Evolutionary conservation across 30 jellyfish, hydroid and myxozoan genomes (phyloP), one percentile per base, ranked within the genome.

Genomic region (Catostylus mosaicus): DNA sequence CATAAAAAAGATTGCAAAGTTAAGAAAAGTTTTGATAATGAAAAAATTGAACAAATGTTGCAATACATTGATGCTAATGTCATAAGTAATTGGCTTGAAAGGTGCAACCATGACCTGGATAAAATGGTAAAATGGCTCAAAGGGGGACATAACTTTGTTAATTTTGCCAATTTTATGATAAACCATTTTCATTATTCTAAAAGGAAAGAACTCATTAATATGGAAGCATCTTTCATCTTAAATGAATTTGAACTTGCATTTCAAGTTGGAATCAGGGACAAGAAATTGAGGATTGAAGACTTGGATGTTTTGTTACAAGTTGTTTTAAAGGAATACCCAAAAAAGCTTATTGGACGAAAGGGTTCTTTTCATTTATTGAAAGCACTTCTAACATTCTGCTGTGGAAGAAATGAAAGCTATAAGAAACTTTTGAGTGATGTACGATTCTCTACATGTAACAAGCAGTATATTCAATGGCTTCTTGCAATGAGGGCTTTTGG

Each of bases 401-500:
- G 77, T 80, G 98, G 87, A 26, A 87, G 62, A 81, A 72, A 52
- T 60, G 97, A 77, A 35, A 32, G 47, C 33, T 77, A 37, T 32
- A 73, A 83, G 50, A 40, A 46, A 18, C 85, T 93, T 32, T 78
- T 93, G 1, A 67, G 83, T 66, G 83, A 93, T 63, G 94, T 86
- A 0, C 72, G 63, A 52, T 93, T 77, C 69, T 52, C 96, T 26
- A 75, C 97, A 27, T 38, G 63, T 59, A 93, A 83, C 88, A 87
- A 76, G 70, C 91, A 93, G 26, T 30, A 35, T 56, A 66, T 84
- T 6, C 97, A 93, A 68, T 93, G 98, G 98, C 32, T 93, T 68
- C 89, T 93, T 32, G 98, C 92, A 20, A 80, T 87, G 64, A 60
- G 98, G 35, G 98, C 98, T 9, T 87, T 87, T 73, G 50, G 96